These are phyloP conservation scores for Galerucella calmariensis DNA, from an alignment of 2,888 invertebrate species.

Conservation along the genomic window DNA sequence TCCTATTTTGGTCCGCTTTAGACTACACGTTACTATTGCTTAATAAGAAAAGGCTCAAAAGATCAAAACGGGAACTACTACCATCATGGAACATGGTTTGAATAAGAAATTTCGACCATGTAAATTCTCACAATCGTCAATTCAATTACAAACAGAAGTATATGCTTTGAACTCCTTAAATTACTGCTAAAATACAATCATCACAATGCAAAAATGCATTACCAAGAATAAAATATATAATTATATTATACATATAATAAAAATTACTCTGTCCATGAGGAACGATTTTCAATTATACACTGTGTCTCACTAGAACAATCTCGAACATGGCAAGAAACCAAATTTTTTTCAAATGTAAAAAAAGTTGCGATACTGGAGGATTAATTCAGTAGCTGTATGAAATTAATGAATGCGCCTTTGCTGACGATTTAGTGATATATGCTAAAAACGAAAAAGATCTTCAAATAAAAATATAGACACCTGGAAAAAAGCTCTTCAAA, in stretches of 20 bases:
- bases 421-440: no score
- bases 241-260: constrained; percentile 66
- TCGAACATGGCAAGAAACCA: neutral
- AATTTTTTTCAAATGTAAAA: no score
- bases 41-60: constrained; percentile 14
- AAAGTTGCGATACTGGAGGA: no score
- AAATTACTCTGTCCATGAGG: constrained; percentile 62
- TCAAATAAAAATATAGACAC: no score
- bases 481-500: no score
- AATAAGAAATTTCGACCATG: neutral
- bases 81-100: neutral
- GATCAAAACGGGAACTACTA: constrained; percentile 13
- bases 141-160: constrained; percentile 62
- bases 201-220: constrained; percentile 81
- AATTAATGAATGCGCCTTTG: no score
- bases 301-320: no score
- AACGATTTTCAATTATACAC: constrained; percentile 47
- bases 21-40: constrained; percentile 18
- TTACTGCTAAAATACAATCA: constrained; percentile 68
- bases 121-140: neutral
- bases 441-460: no score
- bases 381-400: no score
- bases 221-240: constrained; percentile 85
- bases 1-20: constrained; percentile 22
- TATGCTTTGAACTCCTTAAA: constrained; percentile 63